Evolutionary conservation across 2,113 vertebrate genomes (phyloP), one percentile per base, ranked within the genome.

Genomic region (Triplophysa tibetana): DNA sequence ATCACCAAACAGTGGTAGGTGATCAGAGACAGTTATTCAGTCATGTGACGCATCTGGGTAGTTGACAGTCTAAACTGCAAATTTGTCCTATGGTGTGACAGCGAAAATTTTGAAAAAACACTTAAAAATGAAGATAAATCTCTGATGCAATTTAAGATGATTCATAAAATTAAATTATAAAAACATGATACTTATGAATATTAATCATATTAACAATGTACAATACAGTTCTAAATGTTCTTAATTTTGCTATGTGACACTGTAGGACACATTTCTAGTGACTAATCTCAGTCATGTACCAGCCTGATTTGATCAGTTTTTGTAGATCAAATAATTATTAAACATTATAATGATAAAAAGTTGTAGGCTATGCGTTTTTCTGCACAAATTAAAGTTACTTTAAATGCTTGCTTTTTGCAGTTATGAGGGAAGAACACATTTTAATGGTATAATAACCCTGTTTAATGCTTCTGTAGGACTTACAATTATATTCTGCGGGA

Each of bases 1-100:
- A 99, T 99, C 83, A 99, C 98, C 86, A 99, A 99, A 82, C 98
- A 99, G 87, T 99, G 97, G 98, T 99, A 86, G 91, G 95, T 82
- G 26, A 67, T 33, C 43, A 23, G 9, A 65, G 19, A 50, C 43
- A 0, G 33, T 38, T 38, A 7, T 38, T 38, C 33, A 7, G 6
- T 6, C 33, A 38, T 38, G 33, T 38, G 33, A 38, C 33, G 33
- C 33, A 38, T 38, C 33, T 38, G 33, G 33, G 33, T 38, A 29
- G 26, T 29, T 29, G 26, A 29, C 26, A 29, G 26, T 6, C 33
- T 5, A 33, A 33, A 6, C 0, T 33, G 33, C 33, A 6, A 33
- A 33, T 33, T 33, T 33, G 33, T 33, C 33, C 33, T 33, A 33
- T 2, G 26, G 26, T 29, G 26, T 29, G 26, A 29, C 26, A 2